Conservation (phyloP, 2,797 vertebrate genomes). For the Rhabdomys pumilio region DNA sequence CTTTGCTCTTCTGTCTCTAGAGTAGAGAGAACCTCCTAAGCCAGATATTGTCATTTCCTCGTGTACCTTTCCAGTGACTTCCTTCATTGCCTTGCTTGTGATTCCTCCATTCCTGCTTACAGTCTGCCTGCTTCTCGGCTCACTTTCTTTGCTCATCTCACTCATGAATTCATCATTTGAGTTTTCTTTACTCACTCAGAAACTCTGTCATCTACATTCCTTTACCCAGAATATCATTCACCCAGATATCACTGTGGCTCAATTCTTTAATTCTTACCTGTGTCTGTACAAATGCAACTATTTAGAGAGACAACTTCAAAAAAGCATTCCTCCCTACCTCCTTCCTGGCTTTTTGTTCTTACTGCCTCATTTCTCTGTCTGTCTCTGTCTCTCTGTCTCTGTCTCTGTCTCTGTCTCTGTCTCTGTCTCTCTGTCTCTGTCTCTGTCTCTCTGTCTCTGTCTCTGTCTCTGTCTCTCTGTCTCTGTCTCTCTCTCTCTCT, state of each 20-base stretch:
- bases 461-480: too few species aligned
- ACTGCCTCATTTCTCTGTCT: neutral
- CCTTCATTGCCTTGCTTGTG: neutral
- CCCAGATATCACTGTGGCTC: neutral
- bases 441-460: too few species aligned
- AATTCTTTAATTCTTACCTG: neutral
- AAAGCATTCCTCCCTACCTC: neutral
- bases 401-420: too few species aligned
- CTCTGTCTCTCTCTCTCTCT: too few species aligned
- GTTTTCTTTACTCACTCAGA: neutral
- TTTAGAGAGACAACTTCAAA: conserved; percentile 2
- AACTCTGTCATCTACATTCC: neutral
- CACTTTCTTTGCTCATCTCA: neutral
- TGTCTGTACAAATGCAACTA: conserved; percentile 51
- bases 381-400: too few species aligned
- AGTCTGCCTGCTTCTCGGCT: neutral
- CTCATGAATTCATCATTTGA: neutral
- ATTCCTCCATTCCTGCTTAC: neutral
- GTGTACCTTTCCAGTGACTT: conserved; percentile 9
- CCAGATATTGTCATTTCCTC: neutral
- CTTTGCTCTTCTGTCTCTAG: neutral
- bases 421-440: too few species aligned
- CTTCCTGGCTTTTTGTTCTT: neutral
- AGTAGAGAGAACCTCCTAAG: neutral
- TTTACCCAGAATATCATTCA: neutral